A percentile compares a stretch with the other conserved stretches of the same genome.
phyloP scores from a whole-genome alignment of 2,888 invertebrate genomes.

The Torymus texanus region DNA sequence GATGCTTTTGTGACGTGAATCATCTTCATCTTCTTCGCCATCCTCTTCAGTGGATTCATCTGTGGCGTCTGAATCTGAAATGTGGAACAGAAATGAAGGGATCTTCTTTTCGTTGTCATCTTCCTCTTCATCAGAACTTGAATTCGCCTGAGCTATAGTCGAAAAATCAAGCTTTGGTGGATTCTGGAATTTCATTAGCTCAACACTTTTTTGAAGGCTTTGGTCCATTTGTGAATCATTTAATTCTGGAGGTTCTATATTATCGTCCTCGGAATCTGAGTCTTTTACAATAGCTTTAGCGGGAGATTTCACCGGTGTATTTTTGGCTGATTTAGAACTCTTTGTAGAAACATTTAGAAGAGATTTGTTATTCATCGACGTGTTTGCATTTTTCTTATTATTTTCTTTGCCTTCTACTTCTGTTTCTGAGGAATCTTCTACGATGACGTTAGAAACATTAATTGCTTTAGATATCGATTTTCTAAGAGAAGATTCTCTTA shows the following conservation, averaged over 20 bases:
- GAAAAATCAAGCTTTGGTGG: conserved; percentile 52
- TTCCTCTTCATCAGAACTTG: conserved; percentile 51
- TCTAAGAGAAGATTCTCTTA: conserved; percentile 28
- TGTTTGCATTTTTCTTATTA: background rate
- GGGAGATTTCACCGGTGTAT: background rate
- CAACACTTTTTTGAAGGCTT: conserved; percentile 34
- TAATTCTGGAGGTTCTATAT: background rate
- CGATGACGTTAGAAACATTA: background rate
- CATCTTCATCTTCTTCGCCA: conserved; percentile 16
- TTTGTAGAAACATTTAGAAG: conserved; percentile 33
- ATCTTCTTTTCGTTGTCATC: conserved; percentile 8
- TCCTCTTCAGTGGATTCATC: conserved; percentile 2
- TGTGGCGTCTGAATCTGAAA: too few relatives aligned
- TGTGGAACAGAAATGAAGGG: too few relatives aligned
- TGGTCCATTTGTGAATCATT: conserved; percentile 9
- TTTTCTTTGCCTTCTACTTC: conserved; percentile 18
- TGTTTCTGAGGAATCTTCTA: conserved; percentile 24
- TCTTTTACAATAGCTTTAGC: conserved; percentile 4
- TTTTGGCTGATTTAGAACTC: conserved; percentile 16
- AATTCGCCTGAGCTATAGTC: conserved; percentile 53
- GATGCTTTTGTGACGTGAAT: conserved; percentile 53
- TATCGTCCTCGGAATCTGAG: background rate
- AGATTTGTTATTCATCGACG: conserved; percentile 15
- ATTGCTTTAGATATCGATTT: conserved; percentile 43
- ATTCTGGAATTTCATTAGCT: conserved; percentile 36